Evolutionary conservation across 1,140 invertebrate species (phyloP), one percentile per base, ranked within the genome.

Genomic region (Lerema accius): DNA sequence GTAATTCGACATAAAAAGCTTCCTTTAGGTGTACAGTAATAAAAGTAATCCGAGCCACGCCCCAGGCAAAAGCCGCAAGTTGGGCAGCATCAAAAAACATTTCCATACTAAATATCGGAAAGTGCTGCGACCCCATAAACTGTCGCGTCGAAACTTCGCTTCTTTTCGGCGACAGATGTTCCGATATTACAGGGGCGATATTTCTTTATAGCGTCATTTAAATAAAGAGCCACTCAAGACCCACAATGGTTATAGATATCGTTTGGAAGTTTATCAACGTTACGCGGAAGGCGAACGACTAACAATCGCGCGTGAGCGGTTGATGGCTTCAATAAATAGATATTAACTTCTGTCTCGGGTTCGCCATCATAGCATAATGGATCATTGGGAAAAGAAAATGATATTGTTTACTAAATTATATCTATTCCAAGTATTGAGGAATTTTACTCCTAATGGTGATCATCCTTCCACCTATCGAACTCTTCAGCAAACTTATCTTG

Each of bases 121-220:
- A 84, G 61, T 74, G 74, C 67, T 73, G 75, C 64, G 63, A 65
- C 50, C 62, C 75, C 81, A 82, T 87, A 89, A 89, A 89, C 82
- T 84, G 73, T 82, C 73, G 70, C 73, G 76, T 79, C 49, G 69
- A 86, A 89, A 89, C 76, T 86, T 86, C 71, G 80, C 80, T 82
- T 83, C 78, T 84, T 82, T 80, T 80, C 66, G 76, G 75, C 84
- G 78, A 86, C 86, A 89, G 86, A 85, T 89, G 86, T 78, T 82
- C 69, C 73, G 76, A 82, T 84, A 85, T 89, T 87, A 80, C 70
- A 74, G 73, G 61, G 58, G 56, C 80, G 75, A 84, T 89, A 80
- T 83, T 81, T 86, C 82, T 89, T 89, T 89, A 89, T 87, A 82
- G 69, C 69, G 75, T 78, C 77, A 89, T 89, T 89, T 89, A 87